These are phyloP conservation scores for Eumerus sabulonum DNA, from an alignment of 2,888 invertebrate genomes.

Conservation along the genomic window DNA sequence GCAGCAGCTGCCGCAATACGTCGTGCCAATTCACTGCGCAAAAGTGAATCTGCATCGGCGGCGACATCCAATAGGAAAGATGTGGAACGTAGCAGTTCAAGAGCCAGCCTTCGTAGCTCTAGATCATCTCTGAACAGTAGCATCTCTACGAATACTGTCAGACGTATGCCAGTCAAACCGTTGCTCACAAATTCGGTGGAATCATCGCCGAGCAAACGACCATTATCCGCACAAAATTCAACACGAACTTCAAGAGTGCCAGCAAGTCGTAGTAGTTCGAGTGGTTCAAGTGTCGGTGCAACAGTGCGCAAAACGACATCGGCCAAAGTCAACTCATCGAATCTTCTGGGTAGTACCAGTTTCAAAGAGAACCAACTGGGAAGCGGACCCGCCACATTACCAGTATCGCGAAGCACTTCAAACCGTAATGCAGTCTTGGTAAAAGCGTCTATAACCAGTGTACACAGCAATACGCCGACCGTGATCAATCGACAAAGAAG, in stretches of 20 bases:
- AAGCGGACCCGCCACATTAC: conserved; percentile 18
- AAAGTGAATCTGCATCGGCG: conserved; percentile 70
- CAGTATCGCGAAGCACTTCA: conserved; percentile 60
- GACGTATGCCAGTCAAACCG: conserved; percentile 82
- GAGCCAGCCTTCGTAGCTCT: conserved; percentile 89
- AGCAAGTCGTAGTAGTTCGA: conserved; percentile 82
- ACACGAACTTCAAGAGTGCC: conserved; percentile 79
- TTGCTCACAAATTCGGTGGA: conserved; percentile 77
- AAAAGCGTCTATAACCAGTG: conserved; percentile 74
- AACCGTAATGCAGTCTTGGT: conserved; percentile 74
- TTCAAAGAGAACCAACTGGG: conserved; percentile 79
- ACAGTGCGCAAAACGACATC: conserved; percentile 72
- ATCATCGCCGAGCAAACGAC: conserved; percentile 78
- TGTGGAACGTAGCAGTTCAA: conserved; percentile 88
- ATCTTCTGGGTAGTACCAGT: conserved; percentile 76
- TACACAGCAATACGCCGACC: conserved; percentile 56
- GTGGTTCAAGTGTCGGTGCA: conserved; percentile 82
- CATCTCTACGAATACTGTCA: conserved; percentile 88
- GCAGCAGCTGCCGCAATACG: conserved; percentile 69
- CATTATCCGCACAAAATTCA: conserved; percentile 81
- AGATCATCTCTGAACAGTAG: conserved; percentile 91
- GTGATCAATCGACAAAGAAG: conserved; percentile 68
- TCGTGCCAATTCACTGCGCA: conserved; percentile 62
- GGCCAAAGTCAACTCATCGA: conserved; percentile 61
- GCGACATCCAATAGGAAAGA: conserved; percentile 77